phyloP scores from a whole-genome alignment of 2,113 vertebrate genomes.

The Ictidomys tridecemlineatus region DNA sequence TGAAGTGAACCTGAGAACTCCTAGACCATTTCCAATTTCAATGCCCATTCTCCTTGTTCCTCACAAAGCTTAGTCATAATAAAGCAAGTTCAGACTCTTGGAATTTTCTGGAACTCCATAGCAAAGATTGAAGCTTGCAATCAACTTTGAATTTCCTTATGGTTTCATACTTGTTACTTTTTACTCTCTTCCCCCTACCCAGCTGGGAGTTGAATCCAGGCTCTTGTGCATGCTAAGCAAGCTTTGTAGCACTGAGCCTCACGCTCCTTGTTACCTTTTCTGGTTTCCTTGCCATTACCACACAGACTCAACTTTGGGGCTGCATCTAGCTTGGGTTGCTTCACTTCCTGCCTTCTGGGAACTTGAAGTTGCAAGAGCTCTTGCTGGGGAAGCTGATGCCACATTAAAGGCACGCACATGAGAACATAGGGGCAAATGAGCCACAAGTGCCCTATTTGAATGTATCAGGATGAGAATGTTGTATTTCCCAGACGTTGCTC shows the following conservation, averaged over 20 bases:
- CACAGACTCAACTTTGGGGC: neutral
- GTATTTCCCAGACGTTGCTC: neutral
- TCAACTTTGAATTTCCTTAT: constrained; percentile 31
- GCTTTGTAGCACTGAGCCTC: neutral
- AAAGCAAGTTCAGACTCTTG: neutral
- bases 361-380: neutral
- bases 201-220: neutral
- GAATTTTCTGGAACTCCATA: neutral
- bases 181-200: neutral
- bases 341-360: constrained; percentile 74
- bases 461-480: neutral
- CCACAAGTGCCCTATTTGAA: neutral
- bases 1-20: neutral
- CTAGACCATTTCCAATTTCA: neutral
- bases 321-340: neutral
- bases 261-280: neutral
- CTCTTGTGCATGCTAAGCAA: neutral
- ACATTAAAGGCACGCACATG: neutral
- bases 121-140: neutral
- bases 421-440: neutral
- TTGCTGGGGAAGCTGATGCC: neutral
- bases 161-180: constrained; percentile 63
- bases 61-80: neutral
- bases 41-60: neutral
- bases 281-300: neutral